Evolutionary conservation across 1,140 invertebrate genomes (phyloP), one percentile per base, ranked within the genome.

Genomic region (Drosophila rhopaloa): DNA sequence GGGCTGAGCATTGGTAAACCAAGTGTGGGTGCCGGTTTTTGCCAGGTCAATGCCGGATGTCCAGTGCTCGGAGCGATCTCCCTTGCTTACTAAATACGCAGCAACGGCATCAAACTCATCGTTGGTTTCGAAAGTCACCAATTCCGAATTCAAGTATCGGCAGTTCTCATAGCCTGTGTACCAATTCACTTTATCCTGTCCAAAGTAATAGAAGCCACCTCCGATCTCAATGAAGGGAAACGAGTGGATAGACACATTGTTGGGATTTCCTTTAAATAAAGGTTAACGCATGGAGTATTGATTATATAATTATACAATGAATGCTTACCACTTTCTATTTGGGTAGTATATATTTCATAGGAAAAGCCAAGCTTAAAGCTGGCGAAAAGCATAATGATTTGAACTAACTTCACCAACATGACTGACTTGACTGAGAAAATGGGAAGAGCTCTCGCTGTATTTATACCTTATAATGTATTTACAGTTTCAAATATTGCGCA

Each of bases 31-130:
- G 9, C 80, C 73, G 6, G 74, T 70, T 2, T 13, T 37, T 0
- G 40, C 70, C 4, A 82, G 24, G 53, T 84, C 80, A 51, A 71
- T 83, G 16, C 76, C 72, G 0, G 72, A 79, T 5, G 71, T 79
- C 81, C 80, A 84, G 44, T 62, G 62, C 9, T 59, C 13, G 0
- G 4, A 1, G 8, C 40, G 50, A 1, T 35, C 40, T 29, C 29
- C 14, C 1, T 38, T 47, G 29, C 10, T 3, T 3, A 32, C 71
- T 8, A 77, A 11, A 38, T 56, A 47, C 0, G 4, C 13, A 19
- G 32, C n/a, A 32, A 78, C 40, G n/a, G 47, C 53, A 3, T 71
- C 57, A n/a, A 77, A 78, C 16, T 78, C 76, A 7, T 24, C 35
- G 6, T 32, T 0, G 8, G 75, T 71, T 53, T 78, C 75, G 8